Base-by-base conservation (phyloP, 2,113 vertebrate genomes). In the Pampusana beccarii region DNA sequence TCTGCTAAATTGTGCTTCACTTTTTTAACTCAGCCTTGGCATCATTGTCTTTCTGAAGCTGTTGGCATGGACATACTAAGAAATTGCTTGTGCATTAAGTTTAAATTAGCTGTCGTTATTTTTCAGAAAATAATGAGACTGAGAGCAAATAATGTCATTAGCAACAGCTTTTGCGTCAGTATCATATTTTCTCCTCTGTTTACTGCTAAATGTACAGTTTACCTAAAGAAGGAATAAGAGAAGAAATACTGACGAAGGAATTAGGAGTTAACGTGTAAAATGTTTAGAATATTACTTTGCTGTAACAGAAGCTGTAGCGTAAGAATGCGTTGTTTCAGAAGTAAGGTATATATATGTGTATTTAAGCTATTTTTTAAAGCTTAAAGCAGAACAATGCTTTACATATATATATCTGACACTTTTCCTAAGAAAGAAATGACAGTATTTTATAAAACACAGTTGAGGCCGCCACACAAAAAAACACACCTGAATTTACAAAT, bases 21-120 rank as follows among this genome's bases (percentile, higher is more conserved):
- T 88, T 92, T 81, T 61, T 95, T 95, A 91, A 88, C 53, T 96
- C 85, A 94, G 62, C 24, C 10, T 66, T 90, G 87, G 73, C 53
- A 93, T 93, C 62, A 86, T 61, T 96, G 75, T 95, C 71, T 95
- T 97, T 96, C 72, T 77, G 96, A 97, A 96, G 78, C 53, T 90
- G 70, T 83, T 95, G 58, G 64, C 77, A 65, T 93, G 58, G 66
- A 89, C 97, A 92, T 85, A 84, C 67, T 94, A 92, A 95, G 84
- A 97, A 97, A 97, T 96, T 97, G 82, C 61, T 46, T 96, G 48
- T 92, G 90, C 92, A 93, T 97, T 97, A 96, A 92, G 50, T 94
- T 98, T 97, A 97, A 97, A 97, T 97, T 97, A 96, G 24, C 51
- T 97, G 92, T 92, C 90, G 75, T 97, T 97, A 96, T 97, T 97